Evolutionary conservation across 2,113 vertebrate genomes (phyloP), one percentile per base, ranked within the genome.

Genomic region (Anser cygnoides): DNA sequence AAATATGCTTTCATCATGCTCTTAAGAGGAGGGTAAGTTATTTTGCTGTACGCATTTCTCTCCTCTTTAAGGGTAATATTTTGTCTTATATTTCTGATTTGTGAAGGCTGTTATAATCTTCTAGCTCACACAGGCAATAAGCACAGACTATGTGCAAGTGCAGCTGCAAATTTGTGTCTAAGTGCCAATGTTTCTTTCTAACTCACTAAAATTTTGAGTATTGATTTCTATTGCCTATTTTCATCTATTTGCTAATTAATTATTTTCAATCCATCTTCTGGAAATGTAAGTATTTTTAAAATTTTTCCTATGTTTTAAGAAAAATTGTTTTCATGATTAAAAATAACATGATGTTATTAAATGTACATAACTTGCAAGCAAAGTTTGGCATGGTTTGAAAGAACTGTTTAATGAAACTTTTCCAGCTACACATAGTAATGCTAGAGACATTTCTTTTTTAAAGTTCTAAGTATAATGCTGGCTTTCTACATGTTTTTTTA

Each of bases 361-460:
- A 95, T 84, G 77, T 74, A 35, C 25, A 26, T 90, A 95, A 90
- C 77, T 83, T 96, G 41, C 66, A 95, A 95, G 75, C 58, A 62
- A 98, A 97, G 95, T 98, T 97, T 97, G 93, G 77, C 84, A 59
- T 90, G 52, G 31, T 84, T 95, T 94, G 84, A 96, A 95, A 96
- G 88, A 92, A 74, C 14, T 62, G 84, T 93, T 96, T 92, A 85
- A 67, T 83, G 70, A 94, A 95, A 97, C 81, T 89, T 97, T 84
- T 95, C 39, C 74, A 90, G 82, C 76, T 89, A 80, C 73, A 82
- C 70, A 21, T 43, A 89, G 85, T 66, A 96, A 65, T 76, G 10
- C 70, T 81, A 66, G 43, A 75, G 61, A 87, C 22, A 65, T 61
- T 93, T 95, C 2, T 81, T 59, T 89, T 97, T 91, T 31, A 79